Percentiles rank a stretch among this genome's conserved stretches.
phyloP scores from a whole-genome alignment of 2,888 invertebrate genomes.

The Dendrolimus pini region DNA sequence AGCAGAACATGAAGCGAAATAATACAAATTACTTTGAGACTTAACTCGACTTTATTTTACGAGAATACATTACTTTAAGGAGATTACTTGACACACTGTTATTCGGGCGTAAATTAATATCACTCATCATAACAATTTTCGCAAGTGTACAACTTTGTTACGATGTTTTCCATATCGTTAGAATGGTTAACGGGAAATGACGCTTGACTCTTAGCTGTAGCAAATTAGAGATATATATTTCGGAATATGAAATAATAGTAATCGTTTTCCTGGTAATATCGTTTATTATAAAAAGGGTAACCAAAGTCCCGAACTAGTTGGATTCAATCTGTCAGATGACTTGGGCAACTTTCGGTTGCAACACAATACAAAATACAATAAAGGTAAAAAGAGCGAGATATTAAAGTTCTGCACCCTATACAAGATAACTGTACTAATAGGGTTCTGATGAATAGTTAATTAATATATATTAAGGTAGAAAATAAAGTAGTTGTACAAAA shows the following conservation, averaged over 20 bases:
- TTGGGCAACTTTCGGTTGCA: no score
- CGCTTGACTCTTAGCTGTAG: neutral
- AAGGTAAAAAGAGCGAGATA: no score
- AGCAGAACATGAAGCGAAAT: conserved; percentile 64
- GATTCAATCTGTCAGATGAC: no score
- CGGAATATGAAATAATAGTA: neutral
- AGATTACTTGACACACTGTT: conserved; percentile 42
- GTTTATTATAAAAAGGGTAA: neutral
- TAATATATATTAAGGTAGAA: no score
- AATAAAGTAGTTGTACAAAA: no score
- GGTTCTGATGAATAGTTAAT: no score
- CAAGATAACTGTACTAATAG: no score
- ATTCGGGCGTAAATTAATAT: conserved; percentile 31
- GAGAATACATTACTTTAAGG: conserved; percentile 47
- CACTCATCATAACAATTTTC: conserved; percentile 5
- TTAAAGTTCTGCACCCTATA: no score
- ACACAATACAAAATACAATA: no score
- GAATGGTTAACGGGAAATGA: neutral
- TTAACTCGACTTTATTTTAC: conserved; percentile 57
- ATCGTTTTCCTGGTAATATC: neutral
- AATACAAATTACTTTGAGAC: conserved; percentile 65
- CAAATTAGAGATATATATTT: neutral
- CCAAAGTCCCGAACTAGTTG: no score
- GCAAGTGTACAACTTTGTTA: neutral
- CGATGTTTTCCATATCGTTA: neutral